Base-by-base conservation (phyloP, 2,113 vertebrate species). In the Nycticryphes semicollaris region DNA sequence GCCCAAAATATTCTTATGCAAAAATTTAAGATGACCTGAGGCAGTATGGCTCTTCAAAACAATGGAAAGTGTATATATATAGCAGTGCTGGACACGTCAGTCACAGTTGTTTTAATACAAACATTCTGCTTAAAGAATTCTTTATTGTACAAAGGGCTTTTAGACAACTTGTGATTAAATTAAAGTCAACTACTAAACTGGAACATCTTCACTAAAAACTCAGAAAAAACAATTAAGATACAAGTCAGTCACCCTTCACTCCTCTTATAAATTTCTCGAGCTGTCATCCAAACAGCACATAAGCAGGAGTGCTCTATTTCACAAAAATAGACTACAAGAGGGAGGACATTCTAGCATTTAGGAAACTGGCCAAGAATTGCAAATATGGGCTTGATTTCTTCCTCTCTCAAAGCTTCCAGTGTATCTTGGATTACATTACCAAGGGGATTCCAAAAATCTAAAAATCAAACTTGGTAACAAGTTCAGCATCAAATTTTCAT, bases 301-400 rank as follows among this genome's bases (percentile, higher is more conserved):
- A 69, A 90, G 70, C 60, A 94, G 45, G 27, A 79, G 23, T 18
- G 14, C 39, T 82, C 39, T 1, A 0, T 53, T 93, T 90, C 74
- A 90, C 66, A 79, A 94, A 94, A 73, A 25, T 2, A 69, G 62
- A 33, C 63, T 88, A 35, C 20, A 73, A 86, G 67, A 85, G 35
- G 25, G 39, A 94, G 14, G 48, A 76, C 78, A 73, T 76, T 87
- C 57, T 85, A 83, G 43, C 27, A 79, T 53, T 64, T 86, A 79
- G 70, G 83, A 93, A 92, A 69, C 60, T 54, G 47, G 76, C 86
- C 89, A 97, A 74, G 9, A 63, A 39, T 92, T 84, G 47, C 54
- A 89, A 95, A 88, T 76, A 87, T 63, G 76, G 83, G 59, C 86
- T 92, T 90, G 83, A 92, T 93, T 94, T 96, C 91, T 84, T 78